These are phyloP conservation scores for Aphelenchoides avenae DNA, from an alignment of 1,140 invertebrate genomes.

Conservation along the genomic window DNA sequence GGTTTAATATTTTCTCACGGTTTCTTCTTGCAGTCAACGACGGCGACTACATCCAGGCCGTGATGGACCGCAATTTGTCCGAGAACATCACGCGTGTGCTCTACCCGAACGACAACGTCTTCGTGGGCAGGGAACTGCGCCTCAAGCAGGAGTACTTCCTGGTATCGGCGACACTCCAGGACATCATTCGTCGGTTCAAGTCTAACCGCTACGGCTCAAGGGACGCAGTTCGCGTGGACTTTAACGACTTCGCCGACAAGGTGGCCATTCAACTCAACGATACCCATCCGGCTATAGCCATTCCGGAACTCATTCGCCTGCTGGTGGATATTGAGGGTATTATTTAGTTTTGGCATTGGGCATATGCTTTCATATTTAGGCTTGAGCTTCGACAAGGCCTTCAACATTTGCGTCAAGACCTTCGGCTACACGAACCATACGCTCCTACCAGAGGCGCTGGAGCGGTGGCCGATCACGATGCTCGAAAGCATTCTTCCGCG, in stretches of 20 bases:
- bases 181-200: slow-evolving; percentile 83
- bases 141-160: slow-evolving; percentile 99
- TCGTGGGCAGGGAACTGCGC: slow-evolving; percentile 93
- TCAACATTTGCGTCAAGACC: slow-evolving; percentile 78
- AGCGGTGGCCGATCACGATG: slow-evolving; percentile 87
- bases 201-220: slow-evolving; percentile 83
- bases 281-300: slow-evolving; percentile 94
- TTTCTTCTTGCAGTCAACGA: slow-evolving; percentile 74
- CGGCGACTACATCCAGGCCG: slow-evolving; percentile 98
- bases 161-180: slow-evolving; percentile 90
- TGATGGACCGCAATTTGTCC: slow-evolving; percentile 89
- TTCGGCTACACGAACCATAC: slow-evolving; percentile 99
- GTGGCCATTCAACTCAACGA: slow-evolving; percentile 95
- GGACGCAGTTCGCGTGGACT: slow-evolving; percentile 76
- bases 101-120: slow-evolving; percentile 96
- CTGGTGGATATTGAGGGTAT: slow-evolving; percentile 84
- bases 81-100: slow-evolving; percentile 96
- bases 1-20: no score
- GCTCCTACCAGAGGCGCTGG: slow-evolving; percentile 92
- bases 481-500: slow-evolving; percentile 83
- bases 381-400: slow-evolving; percentile 68
- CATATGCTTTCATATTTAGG: no score
- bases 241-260: slow-evolving; percentile 86
- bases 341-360: no score
- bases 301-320: slow-evolving; percentile 93